These are phyloP conservation scores for Phoeniculus purpureus DNA, from an alignment of 2,797 vertebrate genomes.

Conservation along the genomic window DNA sequence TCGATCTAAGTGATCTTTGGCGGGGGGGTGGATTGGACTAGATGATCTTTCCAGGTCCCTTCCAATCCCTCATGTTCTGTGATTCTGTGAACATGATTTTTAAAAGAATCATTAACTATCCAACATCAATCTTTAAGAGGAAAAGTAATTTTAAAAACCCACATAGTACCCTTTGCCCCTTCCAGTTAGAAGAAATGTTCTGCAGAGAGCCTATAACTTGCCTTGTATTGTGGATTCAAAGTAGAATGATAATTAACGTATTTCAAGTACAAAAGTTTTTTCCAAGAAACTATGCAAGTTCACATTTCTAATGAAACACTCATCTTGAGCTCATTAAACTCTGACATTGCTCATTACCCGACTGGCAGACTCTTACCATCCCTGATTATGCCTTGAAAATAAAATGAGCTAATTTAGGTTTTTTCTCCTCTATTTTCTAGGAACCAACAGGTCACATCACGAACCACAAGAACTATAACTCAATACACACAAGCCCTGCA, in stretches of 20 bases:
- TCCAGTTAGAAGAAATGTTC: background rate
- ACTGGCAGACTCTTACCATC: background rate
- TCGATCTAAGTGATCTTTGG: too few relatives aligned
- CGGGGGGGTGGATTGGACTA: too few relatives aligned
- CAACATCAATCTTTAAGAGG: background rate
- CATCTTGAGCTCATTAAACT: background rate
- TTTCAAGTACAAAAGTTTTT: background rate
- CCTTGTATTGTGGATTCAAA: background rate
- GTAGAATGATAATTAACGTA: background rate
- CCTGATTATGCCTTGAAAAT: background rate
- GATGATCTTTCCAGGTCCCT: too few relatives aligned
- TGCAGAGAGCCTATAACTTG: background rate
- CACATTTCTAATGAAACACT: background rate
- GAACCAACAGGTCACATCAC: background rate
- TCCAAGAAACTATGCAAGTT: background rate
- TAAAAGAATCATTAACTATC: background rate
- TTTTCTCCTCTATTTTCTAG: too few relatives aligned
- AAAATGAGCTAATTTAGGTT: background rate
- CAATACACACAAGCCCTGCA: background rate
- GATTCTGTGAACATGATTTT: background rate
- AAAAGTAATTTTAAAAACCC: background rate
- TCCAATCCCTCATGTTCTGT: too few relatives aligned
- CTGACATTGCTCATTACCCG: background rate
- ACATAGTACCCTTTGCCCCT: background rate
- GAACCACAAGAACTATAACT: background rate